Percentiles rank a stretch among this genome's conserved stretches.
Evolutionary conservation across 2,797 vertebrate species (phyloP).

Genomic region (Natrix natrix): DNA sequence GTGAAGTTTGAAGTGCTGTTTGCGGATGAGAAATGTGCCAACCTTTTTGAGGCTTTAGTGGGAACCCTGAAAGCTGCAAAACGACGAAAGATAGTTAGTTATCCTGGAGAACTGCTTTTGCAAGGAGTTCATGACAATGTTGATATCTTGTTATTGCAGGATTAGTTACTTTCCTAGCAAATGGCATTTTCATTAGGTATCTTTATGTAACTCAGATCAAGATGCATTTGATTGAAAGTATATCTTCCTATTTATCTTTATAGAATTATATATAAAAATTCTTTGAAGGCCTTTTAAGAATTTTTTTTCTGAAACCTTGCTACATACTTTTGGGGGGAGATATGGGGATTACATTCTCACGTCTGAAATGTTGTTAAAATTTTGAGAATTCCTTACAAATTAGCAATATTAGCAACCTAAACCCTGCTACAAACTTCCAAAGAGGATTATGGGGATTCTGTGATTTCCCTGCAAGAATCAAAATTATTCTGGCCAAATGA

Average conservation of each 20-base stretch:
- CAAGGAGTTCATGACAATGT: constrained; percentile 94
- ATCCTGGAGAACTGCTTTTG: constrained; percentile 86
- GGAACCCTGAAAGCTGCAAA: constrained; percentile 94
- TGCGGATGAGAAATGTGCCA: constrained; percentile 90
- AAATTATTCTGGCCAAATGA: constrained; percentile 11
- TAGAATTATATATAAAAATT: constrained; percentile 50
- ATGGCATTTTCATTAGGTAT: constrained; percentile 37
- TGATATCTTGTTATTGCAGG: constrained; percentile 83
- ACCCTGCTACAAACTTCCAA: constrained; percentile 58
- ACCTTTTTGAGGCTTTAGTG: constrained; percentile 96
- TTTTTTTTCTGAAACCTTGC: constrained; percentile 53
- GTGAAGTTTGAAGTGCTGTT: constrained; percentile 96
- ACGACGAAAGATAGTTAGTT: constrained; percentile 80
- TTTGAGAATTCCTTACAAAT: constrained; percentile 36
- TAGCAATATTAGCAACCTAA: constrained; percentile 59
- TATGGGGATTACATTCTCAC: constrained; percentile 64
- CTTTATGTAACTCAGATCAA: constrained; percentile 46
- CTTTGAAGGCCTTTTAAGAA: constrained; percentile 54
- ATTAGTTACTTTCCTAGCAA: constrained; percentile 55
- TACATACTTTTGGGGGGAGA: constrained; percentile 19
- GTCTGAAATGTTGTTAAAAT: constrained; percentile 44
- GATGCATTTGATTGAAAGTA: constrained; percentile 46
- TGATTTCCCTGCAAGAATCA: constrained; percentile 30
- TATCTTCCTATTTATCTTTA: constrained; percentile 72
- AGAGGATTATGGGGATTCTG: constrained; percentile 39